phyloP scores from a whole-genome alignment of 2,888 invertebrate species.

The Lacanobia oleracea region DNA sequence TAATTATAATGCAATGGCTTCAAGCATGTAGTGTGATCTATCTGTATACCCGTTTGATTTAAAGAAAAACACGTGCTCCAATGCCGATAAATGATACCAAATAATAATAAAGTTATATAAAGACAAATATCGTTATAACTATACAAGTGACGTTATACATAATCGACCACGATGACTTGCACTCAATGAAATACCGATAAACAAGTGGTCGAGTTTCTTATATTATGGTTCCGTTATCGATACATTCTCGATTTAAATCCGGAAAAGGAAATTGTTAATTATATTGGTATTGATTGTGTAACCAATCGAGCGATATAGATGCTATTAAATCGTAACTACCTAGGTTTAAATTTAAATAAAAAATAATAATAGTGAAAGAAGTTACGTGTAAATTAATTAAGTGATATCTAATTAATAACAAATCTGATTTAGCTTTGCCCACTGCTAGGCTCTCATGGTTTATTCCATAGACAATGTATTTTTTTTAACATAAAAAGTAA shows the following conservation, averaged over 20 bases:
- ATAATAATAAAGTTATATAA: not conserved
- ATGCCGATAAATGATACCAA: not conserved
- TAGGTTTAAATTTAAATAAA: not conserved
- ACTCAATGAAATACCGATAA: not conserved
- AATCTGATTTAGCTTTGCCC: not conserved
- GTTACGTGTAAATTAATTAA: not conserved
- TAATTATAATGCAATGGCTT: no score
- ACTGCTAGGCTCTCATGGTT: not conserved
- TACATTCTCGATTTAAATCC: constrained; percentile 20
- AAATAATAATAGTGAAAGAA: not conserved
- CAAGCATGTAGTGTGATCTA: no score
- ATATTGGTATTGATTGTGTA: constrained; percentile 4
- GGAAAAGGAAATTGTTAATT: constrained; percentile 34
- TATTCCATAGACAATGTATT: not conserved
- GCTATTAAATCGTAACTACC: not conserved
- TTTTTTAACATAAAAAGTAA: not conserved
- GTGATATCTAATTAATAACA: not conserved
- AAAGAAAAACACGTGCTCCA: not conserved
- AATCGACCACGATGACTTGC: constrained; percentile 5
- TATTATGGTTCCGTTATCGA: constrained; percentile 22
- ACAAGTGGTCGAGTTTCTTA: constrained; percentile 10
- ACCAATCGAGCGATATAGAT: constrained; percentile 1
- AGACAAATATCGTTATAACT: not conserved
- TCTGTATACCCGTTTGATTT: not conserved
- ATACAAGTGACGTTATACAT: constrained; percentile 1